phyloP scores from a whole-genome alignment of 1,140 invertebrate genomes.

The Atopsyche davidsoni region DNA sequence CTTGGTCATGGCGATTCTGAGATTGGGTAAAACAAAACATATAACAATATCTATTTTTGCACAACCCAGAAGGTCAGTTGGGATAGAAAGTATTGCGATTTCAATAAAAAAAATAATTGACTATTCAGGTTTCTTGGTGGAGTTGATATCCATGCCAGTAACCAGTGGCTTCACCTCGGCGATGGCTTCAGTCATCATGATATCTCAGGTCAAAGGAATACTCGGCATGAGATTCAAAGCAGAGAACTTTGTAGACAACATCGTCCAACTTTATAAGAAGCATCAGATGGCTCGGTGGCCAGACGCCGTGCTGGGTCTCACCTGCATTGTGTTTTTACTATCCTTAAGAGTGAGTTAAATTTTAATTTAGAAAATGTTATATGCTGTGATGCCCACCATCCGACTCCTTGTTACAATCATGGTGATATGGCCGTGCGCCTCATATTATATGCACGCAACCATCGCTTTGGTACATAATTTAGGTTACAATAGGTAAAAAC shows the following conservation, averaged over 20 bases:
- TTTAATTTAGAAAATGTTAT: no score
- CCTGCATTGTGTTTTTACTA: slow-evolving; percentile 60
- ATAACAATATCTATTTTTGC: not conserved
- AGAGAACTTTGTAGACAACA: slow-evolving; percentile 53
- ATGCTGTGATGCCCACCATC: no score
- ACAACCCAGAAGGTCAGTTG: not conserved
- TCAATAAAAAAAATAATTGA: not conserved
- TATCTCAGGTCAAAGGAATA: slow-evolving; percentile 81
- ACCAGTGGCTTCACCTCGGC: slow-evolving; percentile 91
- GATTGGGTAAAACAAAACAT: slow-evolving; percentile 57
- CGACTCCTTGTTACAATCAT: no score
- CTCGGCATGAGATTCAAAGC: slow-evolving; percentile 66
- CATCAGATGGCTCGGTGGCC: slow-evolving; percentile 47
- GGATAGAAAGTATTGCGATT: not conserved
- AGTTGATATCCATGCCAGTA: slow-evolving; percentile 88
- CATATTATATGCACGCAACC: no score
- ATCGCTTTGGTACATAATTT: no score
- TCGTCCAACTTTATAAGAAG: slow-evolving; percentile 55
- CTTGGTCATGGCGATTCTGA: slow-evolving; percentile 69
- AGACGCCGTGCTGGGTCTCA: slow-evolving; percentile 60
- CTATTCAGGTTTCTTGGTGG: slow-evolving; percentile 85
- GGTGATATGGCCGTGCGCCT: no score
- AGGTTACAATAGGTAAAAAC: no score
- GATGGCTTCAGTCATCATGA: slow-evolving; percentile 83
- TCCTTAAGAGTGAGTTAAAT: slow-evolving; percentile 53